Base-by-base conservation (phyloP, 2,113 vertebrate genomes). In the Alethe diademata region DNA sequence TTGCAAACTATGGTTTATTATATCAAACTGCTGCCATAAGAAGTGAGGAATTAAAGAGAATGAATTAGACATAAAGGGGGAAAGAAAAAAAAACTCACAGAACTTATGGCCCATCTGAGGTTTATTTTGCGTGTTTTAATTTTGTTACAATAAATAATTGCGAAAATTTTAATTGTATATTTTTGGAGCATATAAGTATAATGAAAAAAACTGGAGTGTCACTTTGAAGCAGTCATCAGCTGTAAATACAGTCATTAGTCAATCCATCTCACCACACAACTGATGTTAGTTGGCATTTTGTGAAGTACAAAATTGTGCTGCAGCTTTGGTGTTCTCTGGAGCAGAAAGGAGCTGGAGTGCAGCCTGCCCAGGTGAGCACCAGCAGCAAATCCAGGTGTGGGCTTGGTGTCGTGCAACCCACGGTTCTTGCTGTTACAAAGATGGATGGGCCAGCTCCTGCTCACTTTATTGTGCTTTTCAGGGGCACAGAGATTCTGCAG, bases 11-110 rank as follows among this genome's bases (percentile, higher is more conserved):
- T 70, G 47, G n/a, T 91, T 96, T 95, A 80, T 87, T 83, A 57
- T 80, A 76, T 86, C 64, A 86, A 79, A 95, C 42, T 83, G 78
- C 87, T 93, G 67, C 90, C 58, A 40, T 95, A 96, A 94, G 88
- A 88, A 73, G 33, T 58, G 47, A 73, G 62, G 75, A 93, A 92
- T 90, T 95, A 88, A 93, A 92, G 33, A 35, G 50, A 70, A n/a
- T 60, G 51, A 29, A n/a, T 78, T 61, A 78, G 50, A 79, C 45
- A 58, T 89, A 79, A 81, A 45, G 18, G 19, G 19, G 8, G 11
- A 12, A 14, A 33, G 10, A 16, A n/a, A 56, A 35, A 35, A 72
- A 72, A 64, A 1, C 20, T 48, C 26, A 4, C 0, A 3, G 24
- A 66, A 62, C 40, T 79, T 79, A 70, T 0, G 17, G 26, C 65